phyloP scores from a whole-genome alignment of 2,888 invertebrate species.

The Drosophila colorata region DNA sequence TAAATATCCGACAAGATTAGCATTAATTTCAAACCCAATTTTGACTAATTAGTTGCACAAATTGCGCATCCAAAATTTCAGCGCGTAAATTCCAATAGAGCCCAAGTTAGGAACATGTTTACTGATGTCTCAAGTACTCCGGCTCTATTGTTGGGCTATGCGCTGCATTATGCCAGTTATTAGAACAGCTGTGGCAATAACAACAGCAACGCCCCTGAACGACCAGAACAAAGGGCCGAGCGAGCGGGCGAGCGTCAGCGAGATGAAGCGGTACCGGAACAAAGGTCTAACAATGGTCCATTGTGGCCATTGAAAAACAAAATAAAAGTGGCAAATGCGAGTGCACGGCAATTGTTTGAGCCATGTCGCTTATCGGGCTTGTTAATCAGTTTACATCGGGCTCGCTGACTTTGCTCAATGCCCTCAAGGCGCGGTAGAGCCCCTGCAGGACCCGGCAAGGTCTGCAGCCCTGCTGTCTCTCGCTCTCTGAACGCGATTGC shows the following conservation, averaged over 20 bases:
- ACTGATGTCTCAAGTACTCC: constrained; percentile 3
- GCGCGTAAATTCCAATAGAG: constrained; percentile 2
- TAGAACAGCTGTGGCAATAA: constrained; percentile 71
- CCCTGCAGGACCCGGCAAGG: neutral
- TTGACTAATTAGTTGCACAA: neutral
- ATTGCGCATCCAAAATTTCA: neutral
- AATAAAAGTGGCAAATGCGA: constrained; percentile 69
- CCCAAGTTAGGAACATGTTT: neutral
- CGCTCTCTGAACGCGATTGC: constrained; percentile 36
- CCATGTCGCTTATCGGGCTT: constrained; percentile 67
- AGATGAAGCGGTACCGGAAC: constrained; percentile 9
- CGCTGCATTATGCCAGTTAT: constrained; percentile 49
- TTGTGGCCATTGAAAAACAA: constrained; percentile 27
- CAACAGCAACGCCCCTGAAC: constrained; percentile 53
- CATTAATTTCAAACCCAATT: neutral
- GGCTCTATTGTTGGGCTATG: constrained; percentile 11
- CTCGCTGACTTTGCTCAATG: constrained; percentile 72
- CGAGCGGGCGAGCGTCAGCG: neutral
- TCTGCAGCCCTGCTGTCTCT: neutral
- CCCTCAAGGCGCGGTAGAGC: constrained; percentile 10
- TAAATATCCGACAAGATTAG: no score
- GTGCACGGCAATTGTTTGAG: constrained; percentile 54
- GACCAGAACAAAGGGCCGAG: constrained; percentile 25
- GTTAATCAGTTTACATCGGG: constrained; percentile 76
- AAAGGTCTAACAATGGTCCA: constrained; percentile 45